Base-by-base conservation (phyloP, 2,888 invertebrate species). In the Trachelus tabidus region DNA sequence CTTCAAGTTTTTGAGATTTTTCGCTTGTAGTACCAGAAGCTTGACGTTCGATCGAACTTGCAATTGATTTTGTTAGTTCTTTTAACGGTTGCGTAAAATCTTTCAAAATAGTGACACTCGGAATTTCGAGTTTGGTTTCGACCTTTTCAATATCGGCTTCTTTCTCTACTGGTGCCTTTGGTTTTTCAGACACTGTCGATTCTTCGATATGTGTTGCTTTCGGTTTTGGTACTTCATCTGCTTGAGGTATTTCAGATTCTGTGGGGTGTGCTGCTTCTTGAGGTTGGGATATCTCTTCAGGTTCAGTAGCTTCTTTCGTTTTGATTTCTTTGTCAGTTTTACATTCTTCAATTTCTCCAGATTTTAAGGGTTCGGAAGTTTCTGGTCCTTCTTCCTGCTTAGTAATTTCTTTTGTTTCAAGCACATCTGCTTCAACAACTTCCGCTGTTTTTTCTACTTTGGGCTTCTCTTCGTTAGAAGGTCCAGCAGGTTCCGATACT, bases 1-100 rank as follows among this genome's bases (percentile, higher is more conserved):
- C 83, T 73, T 80, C 82, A 56, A 81, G 75, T 56, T 80, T 83
- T 56, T 79, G 80, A 15, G 34, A 81, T 81, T n/a, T 85, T 84
- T 0, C 81, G 56, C 82, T 82, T 1, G 80, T 79, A 6, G 78
- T 3, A 40, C 6, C 6, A 81, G 73, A 23, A 79, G 78, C 71
- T 81, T 73, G 40, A 40, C 40, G 40, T 40, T 40, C 15, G 40
- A 40, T 40, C 15, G 40, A 40, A 40, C 12, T 69, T 80, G 76
- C n/a, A 6, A 82, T 73, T 9, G 85, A 81, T 69, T 74, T 73
- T 2, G 34, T 80, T 31, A 86, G 69, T 68, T 83, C 83, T 40
- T 80, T 81, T 40, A 87, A 77, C 0, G 87, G 84, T 9, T 82
- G 79, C 23, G 77, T 31, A 11, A 87, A 56, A 0, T 76, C 79